Conservation (phyloP, 2,888 invertebrate species). For the Epirrhoe tristata region DNA sequence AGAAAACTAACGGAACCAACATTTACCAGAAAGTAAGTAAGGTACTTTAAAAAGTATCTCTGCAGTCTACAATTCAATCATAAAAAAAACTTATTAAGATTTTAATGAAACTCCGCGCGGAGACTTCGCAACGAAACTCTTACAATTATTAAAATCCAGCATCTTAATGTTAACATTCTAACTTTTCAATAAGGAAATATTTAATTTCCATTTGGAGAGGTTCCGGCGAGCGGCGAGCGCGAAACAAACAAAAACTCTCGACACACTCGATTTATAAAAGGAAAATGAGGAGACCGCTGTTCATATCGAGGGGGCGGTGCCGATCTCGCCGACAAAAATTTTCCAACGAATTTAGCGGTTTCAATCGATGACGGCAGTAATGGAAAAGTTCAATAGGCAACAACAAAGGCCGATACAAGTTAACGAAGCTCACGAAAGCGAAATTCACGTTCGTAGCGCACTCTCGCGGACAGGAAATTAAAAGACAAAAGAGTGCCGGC, state of each 20-base stretch:
- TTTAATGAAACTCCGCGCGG: constrained; percentile 41
- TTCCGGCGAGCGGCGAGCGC: constrained; percentile 48
- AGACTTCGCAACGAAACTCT: constrained; percentile 57
- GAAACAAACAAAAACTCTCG: constrained; percentile 67
- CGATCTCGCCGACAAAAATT: constrained; percentile 68
- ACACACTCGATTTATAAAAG: constrained; percentile 69
- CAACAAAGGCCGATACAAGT: constrained; percentile 82
- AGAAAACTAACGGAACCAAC: constrained; percentile 1
- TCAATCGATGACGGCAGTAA: constrained; percentile 79
- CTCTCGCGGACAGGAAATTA: constrained; percentile 82
- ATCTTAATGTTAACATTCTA: constrained; percentile 65
- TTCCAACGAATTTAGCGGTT: constrained; percentile 79
- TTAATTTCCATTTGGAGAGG: constrained; percentile 71
- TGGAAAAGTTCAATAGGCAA: constrained; percentile 83
- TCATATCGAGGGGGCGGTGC: constrained; percentile 61
- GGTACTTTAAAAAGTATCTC: constrained; percentile 18
- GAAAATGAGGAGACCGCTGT: constrained; percentile 66
- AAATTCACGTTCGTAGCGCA: constrained; percentile 79
- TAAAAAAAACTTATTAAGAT: constrained; percentile 39
- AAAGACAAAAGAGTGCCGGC: constrained; percentile 83
- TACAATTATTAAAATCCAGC: constrained; percentile 71
- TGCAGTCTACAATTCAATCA: constrained; percentile 21
- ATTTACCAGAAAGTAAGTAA: background rate
- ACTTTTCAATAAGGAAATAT: constrained; percentile 79
- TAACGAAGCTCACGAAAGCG: constrained; percentile 82